A percentile compares a stretch with the other conserved stretches of the same genome.
Evolutionary conservation across 37 sponge, comb jelly and placozoan genomes (phyloP).

Genomic region (Crambe crambe): DNA sequence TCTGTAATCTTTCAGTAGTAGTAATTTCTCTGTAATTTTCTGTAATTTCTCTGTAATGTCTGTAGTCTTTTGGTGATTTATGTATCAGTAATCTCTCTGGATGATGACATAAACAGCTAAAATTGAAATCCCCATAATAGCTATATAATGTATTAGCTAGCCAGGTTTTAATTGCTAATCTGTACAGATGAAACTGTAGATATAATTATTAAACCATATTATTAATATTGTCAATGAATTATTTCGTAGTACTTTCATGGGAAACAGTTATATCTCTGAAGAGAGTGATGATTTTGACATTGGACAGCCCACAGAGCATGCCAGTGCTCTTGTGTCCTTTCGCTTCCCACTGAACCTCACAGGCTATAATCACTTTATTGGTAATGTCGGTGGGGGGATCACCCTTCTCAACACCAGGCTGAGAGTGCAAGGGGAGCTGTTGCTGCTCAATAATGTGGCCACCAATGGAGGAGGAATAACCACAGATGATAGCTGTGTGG

Average conservation of each 20-base stretch:
- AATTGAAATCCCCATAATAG: too few species aligned
- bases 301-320: slow-evolving; percentile 10
- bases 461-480: slow-evolving; percentile 76
- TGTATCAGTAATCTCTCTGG: too few species aligned
- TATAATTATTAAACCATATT: too few species aligned
- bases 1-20: too few species aligned
- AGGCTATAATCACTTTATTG: slow-evolving; percentile 55
- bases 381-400: slow-evolving; percentile 74
- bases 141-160: too few species aligned
- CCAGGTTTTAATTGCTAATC: too few species aligned
- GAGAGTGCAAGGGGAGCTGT: slow-evolving; percentile 38
- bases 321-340: slow-evolving; percentile 75
- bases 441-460: slow-evolving; percentile 59
- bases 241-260: not conserved
- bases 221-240: too few species aligned
- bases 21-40: too few species aligned
- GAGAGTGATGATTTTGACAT: slow-evolving; percentile 58
- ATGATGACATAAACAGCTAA: too few species aligned
- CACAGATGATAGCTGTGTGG: slow-evolving; percentile 72
- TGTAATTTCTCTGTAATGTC: too few species aligned
- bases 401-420: slow-evolving; percentile 67
- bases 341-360: slow-evolving; percentile 66
- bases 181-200: too few species aligned
- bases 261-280: slow-evolving; percentile 35
- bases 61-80: too few species aligned